Evolutionary conservation across 2,797 vertebrate genomes (phyloP).

Genomic region (Phrynocephalus forsythii): DNA sequence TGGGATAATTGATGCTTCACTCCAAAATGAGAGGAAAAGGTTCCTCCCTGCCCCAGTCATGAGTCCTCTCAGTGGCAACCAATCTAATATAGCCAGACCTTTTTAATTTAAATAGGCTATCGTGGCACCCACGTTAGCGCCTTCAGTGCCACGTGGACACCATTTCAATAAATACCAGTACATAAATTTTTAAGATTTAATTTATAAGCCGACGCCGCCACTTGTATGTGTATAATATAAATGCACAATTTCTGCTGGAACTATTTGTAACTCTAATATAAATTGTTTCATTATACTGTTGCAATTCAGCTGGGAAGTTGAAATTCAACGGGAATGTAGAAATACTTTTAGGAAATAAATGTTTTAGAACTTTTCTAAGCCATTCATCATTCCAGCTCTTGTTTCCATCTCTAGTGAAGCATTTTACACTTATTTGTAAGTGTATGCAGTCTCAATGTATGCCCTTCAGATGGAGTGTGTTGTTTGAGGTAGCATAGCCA

Average conservation of each 20-base stretch:
- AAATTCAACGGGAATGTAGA: background rate
- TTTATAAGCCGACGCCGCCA: background rate
- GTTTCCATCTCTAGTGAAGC: background rate
- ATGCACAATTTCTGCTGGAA: background rate
- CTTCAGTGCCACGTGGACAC: background rate
- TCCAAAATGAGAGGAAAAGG: no score
- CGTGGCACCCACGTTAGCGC: background rate
- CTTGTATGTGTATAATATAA: background rate
- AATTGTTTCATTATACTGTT: background rate
- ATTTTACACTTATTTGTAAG: background rate
- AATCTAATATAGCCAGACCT: no score
- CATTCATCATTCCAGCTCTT: background rate
- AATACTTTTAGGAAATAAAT: background rate
- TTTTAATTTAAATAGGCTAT: background rate
- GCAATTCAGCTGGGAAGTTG: background rate
- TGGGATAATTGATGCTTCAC: no score
- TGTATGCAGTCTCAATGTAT: constrained; percentile 2
- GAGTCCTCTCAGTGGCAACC: no score
- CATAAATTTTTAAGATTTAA: background rate
- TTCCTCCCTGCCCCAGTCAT: no score
- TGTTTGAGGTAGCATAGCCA: constrained; percentile 40
- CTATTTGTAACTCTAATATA: background rate
- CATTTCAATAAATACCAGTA: background rate
- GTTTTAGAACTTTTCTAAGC: background rate
- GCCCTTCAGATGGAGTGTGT: constrained; percentile 50